phyloP scores from a whole-genome alignment of 2,113 vertebrate species.

The Promerops cafer region DNA sequence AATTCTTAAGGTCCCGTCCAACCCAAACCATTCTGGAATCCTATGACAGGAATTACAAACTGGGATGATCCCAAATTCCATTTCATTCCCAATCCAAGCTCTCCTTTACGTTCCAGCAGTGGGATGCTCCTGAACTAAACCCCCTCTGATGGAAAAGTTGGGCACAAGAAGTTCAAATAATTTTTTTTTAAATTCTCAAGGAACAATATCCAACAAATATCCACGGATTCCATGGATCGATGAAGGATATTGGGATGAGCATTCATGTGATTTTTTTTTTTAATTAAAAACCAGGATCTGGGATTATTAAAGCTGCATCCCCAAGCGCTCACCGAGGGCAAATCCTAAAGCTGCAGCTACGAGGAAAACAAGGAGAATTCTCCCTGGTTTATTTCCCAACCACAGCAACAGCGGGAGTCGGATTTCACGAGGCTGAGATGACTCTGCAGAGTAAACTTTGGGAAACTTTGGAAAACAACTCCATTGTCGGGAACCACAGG shows the following conservation, averaged over 20 bases:
- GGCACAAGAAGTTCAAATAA: fast-evolving
- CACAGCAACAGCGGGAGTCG: neutral
- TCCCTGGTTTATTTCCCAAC: neutral
- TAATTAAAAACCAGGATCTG: too few species aligned
- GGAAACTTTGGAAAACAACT: neutral
- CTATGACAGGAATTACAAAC: fast-evolving
- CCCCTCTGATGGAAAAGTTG: fast-evolving
- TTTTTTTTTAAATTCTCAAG: fast-evolving
- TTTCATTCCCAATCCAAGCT: neutral
- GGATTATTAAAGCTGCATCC: fast-evolving
- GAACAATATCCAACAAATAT: neutral
- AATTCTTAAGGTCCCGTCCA: too few species aligned
- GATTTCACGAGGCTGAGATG: neutral
- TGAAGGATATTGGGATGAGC: too few species aligned
- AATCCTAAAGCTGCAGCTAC: neutral
- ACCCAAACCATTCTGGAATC: neutral
- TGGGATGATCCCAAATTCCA: neutral
- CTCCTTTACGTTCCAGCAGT: fast-evolving
- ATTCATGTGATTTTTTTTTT: too few species aligned
- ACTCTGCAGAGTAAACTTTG: neutral
- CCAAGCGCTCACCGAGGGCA: neutral
- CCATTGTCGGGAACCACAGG: neutral
- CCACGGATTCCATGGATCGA: fast-evolving
- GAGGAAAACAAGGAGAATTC: neutral
- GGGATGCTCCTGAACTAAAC: neutral